A percentile compares a stretch with the other conserved stretches of the same genome.
phyloP scores from a whole-genome alignment of 1,140 invertebrate genomes.

The Drosophila ohnishii region DNA sequence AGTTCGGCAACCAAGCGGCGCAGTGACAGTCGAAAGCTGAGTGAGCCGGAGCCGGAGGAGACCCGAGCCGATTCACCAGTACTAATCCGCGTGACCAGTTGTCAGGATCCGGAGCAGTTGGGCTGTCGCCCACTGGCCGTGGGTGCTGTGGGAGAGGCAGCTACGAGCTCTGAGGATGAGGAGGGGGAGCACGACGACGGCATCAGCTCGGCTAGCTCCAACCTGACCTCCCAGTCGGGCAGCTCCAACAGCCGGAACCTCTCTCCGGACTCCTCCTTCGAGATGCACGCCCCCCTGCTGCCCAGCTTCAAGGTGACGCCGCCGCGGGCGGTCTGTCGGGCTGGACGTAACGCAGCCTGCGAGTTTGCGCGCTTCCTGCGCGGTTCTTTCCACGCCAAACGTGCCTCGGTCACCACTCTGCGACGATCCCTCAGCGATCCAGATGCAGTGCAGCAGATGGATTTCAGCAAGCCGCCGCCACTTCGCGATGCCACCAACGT shows the following conservation, averaged over 20 bases:
- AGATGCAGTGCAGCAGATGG: conserved; percentile 72
- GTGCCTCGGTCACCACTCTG: conserved; percentile 69
- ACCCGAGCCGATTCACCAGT: conserved; percentile 54
- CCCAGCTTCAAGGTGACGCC: conserved; percentile 82
- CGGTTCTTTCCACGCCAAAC: conserved; percentile 75
- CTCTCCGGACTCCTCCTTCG: conserved; percentile 80
- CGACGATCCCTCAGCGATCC: conserved; percentile 79
- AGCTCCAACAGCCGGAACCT: conserved; percentile 65
- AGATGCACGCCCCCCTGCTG: conserved; percentile 76
- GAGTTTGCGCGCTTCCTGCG: conserved; percentile 75
- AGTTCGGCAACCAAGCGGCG: conserved; percentile 67
- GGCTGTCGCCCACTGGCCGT: conserved; percentile 54
- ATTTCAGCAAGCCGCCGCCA: conserved; percentile 66
- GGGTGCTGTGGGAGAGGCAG: conserved; percentile 1
- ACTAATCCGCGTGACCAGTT: conserved; percentile 53
- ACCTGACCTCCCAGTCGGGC: conserved; percentile 57
- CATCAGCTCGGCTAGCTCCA: conserved; percentile 73
- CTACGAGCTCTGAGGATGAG: conserved; percentile 53
- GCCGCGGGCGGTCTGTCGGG: conserved; percentile 57
- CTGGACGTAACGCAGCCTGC: conserved; percentile 57
- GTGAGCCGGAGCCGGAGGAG: conserved; percentile 48
- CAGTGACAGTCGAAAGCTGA: conserved; percentile 59
- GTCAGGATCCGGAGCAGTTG: conserved; percentile 35
- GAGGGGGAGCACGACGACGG: conserved; percentile 70
- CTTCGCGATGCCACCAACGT: conserved; percentile 66